Conservation (phyloP, 2,113 vertebrate genomes). For the Syrmaticus mikado region DNA sequence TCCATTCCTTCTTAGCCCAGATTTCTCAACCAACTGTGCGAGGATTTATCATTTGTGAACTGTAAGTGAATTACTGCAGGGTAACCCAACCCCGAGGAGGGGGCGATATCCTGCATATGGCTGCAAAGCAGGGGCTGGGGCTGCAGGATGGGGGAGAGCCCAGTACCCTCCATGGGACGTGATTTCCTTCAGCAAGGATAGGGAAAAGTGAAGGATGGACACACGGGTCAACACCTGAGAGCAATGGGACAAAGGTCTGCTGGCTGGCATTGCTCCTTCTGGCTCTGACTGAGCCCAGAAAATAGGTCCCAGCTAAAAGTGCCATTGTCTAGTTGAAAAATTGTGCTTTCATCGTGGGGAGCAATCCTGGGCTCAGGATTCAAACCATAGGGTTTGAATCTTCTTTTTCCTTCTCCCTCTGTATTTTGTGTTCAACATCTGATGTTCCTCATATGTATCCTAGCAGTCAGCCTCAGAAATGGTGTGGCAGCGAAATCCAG, state of each 20-base stretch:
- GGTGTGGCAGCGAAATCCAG: no score
- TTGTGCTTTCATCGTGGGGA: background rate
- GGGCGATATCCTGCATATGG: background rate
- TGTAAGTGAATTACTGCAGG: background rate
- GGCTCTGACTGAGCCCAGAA: background rate
- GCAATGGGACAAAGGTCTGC: background rate
- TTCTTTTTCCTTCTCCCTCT: no score
- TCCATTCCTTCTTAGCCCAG: background rate
- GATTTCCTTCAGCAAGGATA: background rate
- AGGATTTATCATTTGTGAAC: slow-evolving; percentile 36
- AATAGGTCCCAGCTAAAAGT: no score
- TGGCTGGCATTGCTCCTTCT: background rate
- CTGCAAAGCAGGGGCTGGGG: background rate
- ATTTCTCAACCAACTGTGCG: background rate
- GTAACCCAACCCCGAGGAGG: background rate
- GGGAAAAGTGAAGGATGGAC: background rate
- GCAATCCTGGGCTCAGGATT: no score
- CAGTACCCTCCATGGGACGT: background rate
- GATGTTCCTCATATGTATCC: no score
- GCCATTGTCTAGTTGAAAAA: background rate
- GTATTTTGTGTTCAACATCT: no score
- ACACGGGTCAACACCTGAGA: background rate
- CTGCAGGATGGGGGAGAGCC: background rate
- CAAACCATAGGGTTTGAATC: background rate
- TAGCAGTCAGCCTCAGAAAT: no score